Conservation (phyloP, 1,140 invertebrate species). For the Neodiprion pinetum region DNA sequence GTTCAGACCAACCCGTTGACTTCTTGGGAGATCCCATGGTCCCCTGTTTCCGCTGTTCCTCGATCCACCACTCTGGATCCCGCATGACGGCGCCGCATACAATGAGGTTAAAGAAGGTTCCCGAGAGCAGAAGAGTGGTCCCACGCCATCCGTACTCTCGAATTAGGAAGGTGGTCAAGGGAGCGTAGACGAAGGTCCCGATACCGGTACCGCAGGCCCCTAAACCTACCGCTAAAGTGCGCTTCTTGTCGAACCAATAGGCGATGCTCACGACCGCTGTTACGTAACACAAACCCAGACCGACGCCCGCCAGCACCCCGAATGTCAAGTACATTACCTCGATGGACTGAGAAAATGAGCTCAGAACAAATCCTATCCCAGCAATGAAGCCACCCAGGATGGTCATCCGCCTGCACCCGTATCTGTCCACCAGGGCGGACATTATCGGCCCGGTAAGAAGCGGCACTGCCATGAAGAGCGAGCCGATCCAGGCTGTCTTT, state of each 20-base stretch:
- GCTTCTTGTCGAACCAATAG: conserved; percentile 94
- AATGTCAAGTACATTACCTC: conserved; percentile 85
- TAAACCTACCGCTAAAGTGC: conserved; percentile 90
- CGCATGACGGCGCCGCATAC: conserved; percentile 89
- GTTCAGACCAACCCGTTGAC: conserved; percentile 54
- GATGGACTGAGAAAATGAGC: conserved; percentile 74
- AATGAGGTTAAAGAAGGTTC: conserved; percentile 86
- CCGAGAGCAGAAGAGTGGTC: conserved; percentile 82
- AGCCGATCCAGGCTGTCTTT: conserved; percentile 88
- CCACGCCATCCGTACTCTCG: conserved; percentile 86
- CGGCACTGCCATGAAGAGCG: conserved; percentile 87
- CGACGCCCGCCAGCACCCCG: conserved; percentile 84
- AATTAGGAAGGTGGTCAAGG: conserved; percentile 78
- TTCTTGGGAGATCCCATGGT: conserved; percentile 44
- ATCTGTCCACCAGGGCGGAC: conserved; percentile 86
- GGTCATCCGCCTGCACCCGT: conserved; percentile 85
- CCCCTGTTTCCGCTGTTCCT: conserved; percentile 65
- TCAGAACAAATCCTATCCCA: conserved; percentile 80
- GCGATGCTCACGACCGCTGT: conserved; percentile 92
- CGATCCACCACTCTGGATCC: conserved; percentile 80
- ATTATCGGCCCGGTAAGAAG: conserved; percentile 86
- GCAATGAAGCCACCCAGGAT: conserved; percentile 82
- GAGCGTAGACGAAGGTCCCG: conserved; percentile 87
- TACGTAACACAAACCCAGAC: conserved; percentile 86
- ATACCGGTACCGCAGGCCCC: conserved; percentile 90